phyloP scores from a whole-genome alignment of 2,888 invertebrate genomes.

The Drosophila anceps region DNA sequence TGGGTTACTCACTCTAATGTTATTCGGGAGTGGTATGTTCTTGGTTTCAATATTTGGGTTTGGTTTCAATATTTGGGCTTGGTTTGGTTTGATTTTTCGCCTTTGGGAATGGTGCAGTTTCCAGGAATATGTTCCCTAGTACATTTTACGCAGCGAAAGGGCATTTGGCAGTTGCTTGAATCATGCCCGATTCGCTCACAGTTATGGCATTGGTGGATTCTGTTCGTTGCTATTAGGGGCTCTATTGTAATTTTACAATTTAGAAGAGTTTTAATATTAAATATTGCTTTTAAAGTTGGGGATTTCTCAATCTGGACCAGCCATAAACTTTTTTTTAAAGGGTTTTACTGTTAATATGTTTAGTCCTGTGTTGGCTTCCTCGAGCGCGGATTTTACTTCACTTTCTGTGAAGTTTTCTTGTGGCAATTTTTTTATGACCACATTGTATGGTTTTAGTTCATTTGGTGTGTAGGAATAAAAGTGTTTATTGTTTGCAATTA shows the following conservation, averaged over 20 bases:
- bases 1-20: too few species aligned
- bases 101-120: too few species aligned
- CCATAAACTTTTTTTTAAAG: slow-evolving; percentile 13
- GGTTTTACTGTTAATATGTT: not conserved
- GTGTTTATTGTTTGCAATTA: too few species aligned
- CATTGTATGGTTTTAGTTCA: too few species aligned
- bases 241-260: not conserved
- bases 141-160: not conserved
- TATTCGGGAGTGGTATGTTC: too few species aligned
- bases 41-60: too few species aligned
- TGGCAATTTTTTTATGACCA: too few species aligned
- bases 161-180: not conserved
- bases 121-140: not conserved
- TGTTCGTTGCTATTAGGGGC: not conserved
- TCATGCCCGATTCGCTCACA: not conserved
- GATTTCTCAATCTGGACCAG: not conserved
- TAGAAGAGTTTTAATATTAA: not conserved
- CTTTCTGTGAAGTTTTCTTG: too few species aligned
- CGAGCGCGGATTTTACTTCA: not conserved
- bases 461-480: too few species aligned
- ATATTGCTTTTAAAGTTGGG: not conserved
- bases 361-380: fast-evolving
- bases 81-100: too few species aligned
- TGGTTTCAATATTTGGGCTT: too few species aligned
- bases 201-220: not conserved